Evolutionary conservation across 2,888 invertebrate genomes (phyloP), one percentile per base, ranked within the genome.

Genomic region (Cylloceria caligata): DNA sequence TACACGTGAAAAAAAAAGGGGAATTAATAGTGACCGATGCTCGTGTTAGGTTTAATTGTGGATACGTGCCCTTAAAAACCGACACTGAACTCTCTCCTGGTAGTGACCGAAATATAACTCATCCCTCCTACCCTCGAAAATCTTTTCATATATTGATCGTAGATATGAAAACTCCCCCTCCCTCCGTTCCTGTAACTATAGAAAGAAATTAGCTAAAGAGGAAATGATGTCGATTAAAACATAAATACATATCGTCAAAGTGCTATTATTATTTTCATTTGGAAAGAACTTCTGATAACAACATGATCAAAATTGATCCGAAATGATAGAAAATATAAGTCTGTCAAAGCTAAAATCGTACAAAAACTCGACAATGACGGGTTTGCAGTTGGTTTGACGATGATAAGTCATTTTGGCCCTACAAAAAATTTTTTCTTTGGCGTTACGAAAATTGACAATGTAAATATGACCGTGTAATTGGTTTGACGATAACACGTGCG

Each of bases 401-500:
- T 47, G 19, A 6, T 47, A 3, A 39, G 11, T 16, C 21, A 2
- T 9, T 27, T 27, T 55, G 1, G 16, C 34, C 49, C 49, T 34
- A 16, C n/a, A 4, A 57, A 16, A 57, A n/a, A n/a, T n/a, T n/a
- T 57, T 57, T 57, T 6, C n/a, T 7, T 30, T 57, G 36, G 39
- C 45, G 7, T 24, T n/a, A n/a, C 36, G 60, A 49, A 68, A 80
- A 80, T 68, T 71, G 36, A 57, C 64, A 71, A 65, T 69, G 36
- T 27, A 65, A 69, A 75, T 57, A 65, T 69, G 69, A 80, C 27
- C 21, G 36, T 71, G 36, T 80, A 71, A 75, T 80, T 60, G 80
- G 68, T 73, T 77, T 64, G 67, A 71, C 73, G 77, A 80, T 78
- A 74, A 74, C 77, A 83, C 74, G 71, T 71, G 76, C 42, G 64